These are phyloP conservation scores for Phylloscopus trochiloides DNA, from an alignment of 2,113 vertebrate species.

Conservation along the genomic window DNA sequence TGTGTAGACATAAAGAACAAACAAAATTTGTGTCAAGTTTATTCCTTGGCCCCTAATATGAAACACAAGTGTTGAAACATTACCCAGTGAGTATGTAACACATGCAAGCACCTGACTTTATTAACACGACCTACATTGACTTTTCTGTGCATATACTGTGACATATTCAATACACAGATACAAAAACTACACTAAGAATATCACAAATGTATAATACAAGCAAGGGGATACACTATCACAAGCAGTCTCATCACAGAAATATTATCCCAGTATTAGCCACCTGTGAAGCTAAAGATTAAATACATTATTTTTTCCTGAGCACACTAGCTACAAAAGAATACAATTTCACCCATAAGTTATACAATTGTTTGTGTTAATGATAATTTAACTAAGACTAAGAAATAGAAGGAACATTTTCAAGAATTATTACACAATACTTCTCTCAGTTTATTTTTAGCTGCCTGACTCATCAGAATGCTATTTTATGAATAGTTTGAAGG, in stretches of 20 bases:
- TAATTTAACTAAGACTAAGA: background rate
- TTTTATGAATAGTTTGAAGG: background rate
- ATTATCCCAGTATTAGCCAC: background rate
- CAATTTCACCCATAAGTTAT: background rate
- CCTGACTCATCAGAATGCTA: background rate
- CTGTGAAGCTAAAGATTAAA: slow-evolving; percentile 4
- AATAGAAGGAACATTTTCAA: background rate
- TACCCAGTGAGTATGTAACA: background rate
- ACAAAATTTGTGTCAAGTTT: background rate
- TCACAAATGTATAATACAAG: background rate
- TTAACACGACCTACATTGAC: background rate
- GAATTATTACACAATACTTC: background rate
- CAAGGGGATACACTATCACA: background rate
- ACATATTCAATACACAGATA: background rate
- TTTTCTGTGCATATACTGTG: background rate
- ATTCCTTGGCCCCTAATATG: background rate
- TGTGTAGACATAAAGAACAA: background rate
- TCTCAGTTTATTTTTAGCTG: background rate
- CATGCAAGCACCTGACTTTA: background rate
- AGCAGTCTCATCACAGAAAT: background rate
- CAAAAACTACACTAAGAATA: background rate
- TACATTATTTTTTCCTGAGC: background rate
- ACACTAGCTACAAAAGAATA: background rate
- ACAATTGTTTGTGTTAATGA: background rate
- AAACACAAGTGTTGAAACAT: background rate